Evolutionary conservation across 2,888 invertebrate species (phyloP), one percentile per base, ranked within the genome.

Genomic region (Trachelus stipa): DNA sequence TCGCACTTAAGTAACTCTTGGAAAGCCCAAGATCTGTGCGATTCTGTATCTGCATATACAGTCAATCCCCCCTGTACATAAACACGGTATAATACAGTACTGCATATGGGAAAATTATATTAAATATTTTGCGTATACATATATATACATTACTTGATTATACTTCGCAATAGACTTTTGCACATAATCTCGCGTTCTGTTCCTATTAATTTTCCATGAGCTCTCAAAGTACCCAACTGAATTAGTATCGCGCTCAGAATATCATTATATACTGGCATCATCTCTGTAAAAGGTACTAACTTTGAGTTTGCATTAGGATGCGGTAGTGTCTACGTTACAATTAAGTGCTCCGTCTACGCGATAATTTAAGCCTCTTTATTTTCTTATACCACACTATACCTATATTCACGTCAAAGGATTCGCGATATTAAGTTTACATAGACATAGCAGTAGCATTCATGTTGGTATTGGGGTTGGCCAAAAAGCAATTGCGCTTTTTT

Each of bases 101-200:
- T 71, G 71, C 71, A 30, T 34, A 71, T 71, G 30, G 15, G 56
- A 56, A 56, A 56, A 56, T 56, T 56, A 30, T 71, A 71, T 71
- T 30, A 30, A 34, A 71, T 71, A 34, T 71, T 30, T 33, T 9
- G 4, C 71, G 33, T 71, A 30, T 15, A 11, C 71, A 71, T 71
- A 71, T 30, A 71, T 69, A 69, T 69, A 11, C 6, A 34, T 35
- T 35, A 71, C 33, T 23, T 71, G 56, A 56, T 56, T 56, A 56
- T 56, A 56, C 23, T 23, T 56, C 6, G 9, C 23, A 56, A 56
- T 56, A 56, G 9, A 56, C 56, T 23, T 56, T 56, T 23, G 56
- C 56, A 23, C 9, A 56, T 56, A 56, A 56, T 56, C 6, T 56
- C 56, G 23, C 6, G 56, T 56, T 56, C 23, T 56, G 23, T 23